Evolutionary conservation across 2,113 vertebrate species (phyloP).

Genomic region (Alosa alosa): DNA sequence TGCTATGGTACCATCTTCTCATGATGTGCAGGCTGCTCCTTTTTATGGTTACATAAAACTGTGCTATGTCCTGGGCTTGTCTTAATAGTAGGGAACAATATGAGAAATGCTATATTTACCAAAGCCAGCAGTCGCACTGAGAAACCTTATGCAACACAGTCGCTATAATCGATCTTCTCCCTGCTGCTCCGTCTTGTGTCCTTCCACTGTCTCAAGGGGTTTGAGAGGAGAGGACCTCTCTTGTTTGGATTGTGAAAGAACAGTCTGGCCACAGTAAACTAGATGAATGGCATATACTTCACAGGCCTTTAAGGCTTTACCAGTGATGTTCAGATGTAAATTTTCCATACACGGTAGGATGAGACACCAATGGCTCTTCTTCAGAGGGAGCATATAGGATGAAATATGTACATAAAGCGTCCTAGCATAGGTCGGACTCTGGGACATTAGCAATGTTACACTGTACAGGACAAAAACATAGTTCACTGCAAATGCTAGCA

Average conservation of each 20-base stretch:
- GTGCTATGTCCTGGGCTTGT: not conserved
- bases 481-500: not conserved
- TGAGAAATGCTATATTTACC: not conserved
- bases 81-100: not conserved
- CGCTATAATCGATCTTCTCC: not conserved
- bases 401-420: not conserved
- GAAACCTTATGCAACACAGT: not conserved
- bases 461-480: not conserved
- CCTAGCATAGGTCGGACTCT: not conserved
- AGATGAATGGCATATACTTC: not conserved
- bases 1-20: not conserved
- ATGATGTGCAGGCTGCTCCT: not conserved
- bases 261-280: not conserved
- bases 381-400: not conserved
- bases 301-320: not conserved
- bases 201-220: not conserved
- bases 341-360: not conserved
- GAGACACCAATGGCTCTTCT: not conserved
- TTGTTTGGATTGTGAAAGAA: not conserved
- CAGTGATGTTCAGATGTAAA: not conserved
- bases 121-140: not conserved
- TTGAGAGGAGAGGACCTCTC: not conserved
- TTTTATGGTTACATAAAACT: conserved; percentile 21
- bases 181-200: not conserved
- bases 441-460: not conserved